Base-by-base conservation (phyloP, 2,888 invertebrate genomes). In the Acrocera orbiculus region DNA sequence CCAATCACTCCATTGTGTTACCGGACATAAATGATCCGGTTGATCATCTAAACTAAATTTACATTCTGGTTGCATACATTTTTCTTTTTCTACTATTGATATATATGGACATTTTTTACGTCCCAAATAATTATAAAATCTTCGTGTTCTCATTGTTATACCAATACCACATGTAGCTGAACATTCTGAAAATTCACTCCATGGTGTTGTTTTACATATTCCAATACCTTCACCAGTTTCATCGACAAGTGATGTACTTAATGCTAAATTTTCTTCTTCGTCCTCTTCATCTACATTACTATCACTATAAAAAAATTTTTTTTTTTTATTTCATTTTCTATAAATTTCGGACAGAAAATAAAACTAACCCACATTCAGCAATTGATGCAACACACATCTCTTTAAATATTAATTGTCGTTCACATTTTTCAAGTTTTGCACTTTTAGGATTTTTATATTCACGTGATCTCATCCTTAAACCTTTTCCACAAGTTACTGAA, bases 1-100 rank as follows among this genome's bases (percentile, higher is more conserved):
- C 90, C 90, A 93, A 44, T 80, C 77, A 36, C 82, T 75, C 92
- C 92, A 93, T 32, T 73, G 73, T 0, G 80, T 79, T n/a, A 83
- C 76, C 37, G 83, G 79, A 47, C 81, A 81, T 45, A 63, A 40
- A 1, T 74, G 70, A 61, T 76, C 75, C 3, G 65, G 53, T 1
- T 58, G 44, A 44, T 67, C 70, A 6, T 37, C 37, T 17, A 35
- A 16, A 3, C 55, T 54, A 29, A 44, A 65, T 0, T 59, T 55
- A 49, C 82, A 81, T 4, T 69, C 66, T 0, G 78, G 75, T 44
- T 69, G 69, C 74, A 78, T 77, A 41, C 60, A 61, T 48, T 78
- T 77, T 47, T 77, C 74, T 51, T 76, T 82, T 54, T 92, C 86
- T 46, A 80, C 77, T 66, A 51, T 67, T 5, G 65, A 62, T 5